Evolutionary conservation across 2,888 invertebrate genomes (phyloP), one percentile per base, ranked within the genome.

Genomic region (Agrochola circellaris): DNA sequence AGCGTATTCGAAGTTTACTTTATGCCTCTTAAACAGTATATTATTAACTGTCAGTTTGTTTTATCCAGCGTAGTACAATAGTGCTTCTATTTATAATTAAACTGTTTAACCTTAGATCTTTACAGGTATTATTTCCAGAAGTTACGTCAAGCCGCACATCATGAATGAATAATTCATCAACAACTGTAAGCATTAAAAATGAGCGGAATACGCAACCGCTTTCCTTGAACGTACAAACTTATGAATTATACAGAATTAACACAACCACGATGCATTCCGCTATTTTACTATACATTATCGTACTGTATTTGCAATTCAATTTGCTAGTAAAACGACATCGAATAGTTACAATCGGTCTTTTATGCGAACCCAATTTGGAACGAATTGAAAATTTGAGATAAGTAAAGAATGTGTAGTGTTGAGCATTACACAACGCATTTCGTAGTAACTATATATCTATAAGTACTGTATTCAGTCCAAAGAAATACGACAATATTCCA

Each of bases 141-240:
- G 85, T 91, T 91, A 91, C 91, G 89, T 91, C 89, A 92, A 90
- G 82, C 85, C 80, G 84, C 78, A 85, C 81, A 84, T 79, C 73
- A 72, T 72, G n/a, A 84, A 91, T 93, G 91, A 93, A 94, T 94
- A 84, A 94, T 93, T 93, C 91, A 94, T 88, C 74, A 79, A 81
- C 68, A 85, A 86, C 87, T 83, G 87, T 87, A 86, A 82, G 85
- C 89, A 91, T 91, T 91, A 89, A 91, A 91, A 91, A 92, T 90
- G 86, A 88, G 91, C 86, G 82, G 89, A 92, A 92, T 92, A 92
- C 90, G 79, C 81, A 89, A 89, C 85, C 81, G 75, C 85, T 90
- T 92, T 91, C 88, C 87, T 90, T 87, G 88, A 88, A 88, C 79
- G 79, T 82, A 87, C 65, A 84, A 71, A 81, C 74, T 73, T 82